Percentiles rank a stretch among this genome's conserved stretches.
Evolutionary conservation across 2,797 vertebrate species (phyloP).

Genomic region (Carapus acus): DNA sequence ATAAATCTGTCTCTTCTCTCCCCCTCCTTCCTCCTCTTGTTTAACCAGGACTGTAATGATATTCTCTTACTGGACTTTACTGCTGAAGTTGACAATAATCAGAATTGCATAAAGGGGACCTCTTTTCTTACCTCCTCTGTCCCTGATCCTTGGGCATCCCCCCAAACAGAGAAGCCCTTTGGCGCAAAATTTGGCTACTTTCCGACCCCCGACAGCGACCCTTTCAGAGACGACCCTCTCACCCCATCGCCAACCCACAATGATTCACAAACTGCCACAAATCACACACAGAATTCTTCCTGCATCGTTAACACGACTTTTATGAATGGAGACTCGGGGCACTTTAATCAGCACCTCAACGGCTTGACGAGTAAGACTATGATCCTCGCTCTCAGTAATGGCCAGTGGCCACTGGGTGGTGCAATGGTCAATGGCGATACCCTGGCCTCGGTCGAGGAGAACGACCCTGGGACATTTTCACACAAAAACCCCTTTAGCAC

Average conservation of each 20-base stretch:
- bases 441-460: constrained; percentile 75
- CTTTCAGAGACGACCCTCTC: constrained; percentile 90
- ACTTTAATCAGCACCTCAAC: constrained; percentile 78
- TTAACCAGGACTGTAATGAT: constrained; percentile 91
- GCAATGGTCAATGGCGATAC: constrained; percentile 64
- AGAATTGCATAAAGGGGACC: constrained; percentile 86
- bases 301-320: constrained; percentile 50
- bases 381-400: constrained; percentile 75
- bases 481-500: constrained; percentile 72
- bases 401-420: constrained; percentile 80
- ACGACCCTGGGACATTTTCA: constrained; percentile 65
- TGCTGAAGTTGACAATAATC: constrained; percentile 91
- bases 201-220: constrained; percentile 85
- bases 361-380: constrained; percentile 81
- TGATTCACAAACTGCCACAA: constrained; percentile 64
- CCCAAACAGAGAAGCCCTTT: constrained; percentile 76
- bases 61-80: constrained; percentile 96
- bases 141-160: constrained; percentile 71
- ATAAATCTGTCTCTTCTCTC: constrained; percentile 41
- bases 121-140: constrained; percentile 75
- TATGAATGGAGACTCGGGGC: constrained; percentile 72
- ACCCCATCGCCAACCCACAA: constrained; percentile 60
- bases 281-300: constrained; percentile 63
- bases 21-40: constrained; percentile 64
- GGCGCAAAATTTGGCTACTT: constrained; percentile 85